Evolutionary conservation across 2,888 invertebrate genomes (phyloP).

Genomic region (Hyles lineata): DNA sequence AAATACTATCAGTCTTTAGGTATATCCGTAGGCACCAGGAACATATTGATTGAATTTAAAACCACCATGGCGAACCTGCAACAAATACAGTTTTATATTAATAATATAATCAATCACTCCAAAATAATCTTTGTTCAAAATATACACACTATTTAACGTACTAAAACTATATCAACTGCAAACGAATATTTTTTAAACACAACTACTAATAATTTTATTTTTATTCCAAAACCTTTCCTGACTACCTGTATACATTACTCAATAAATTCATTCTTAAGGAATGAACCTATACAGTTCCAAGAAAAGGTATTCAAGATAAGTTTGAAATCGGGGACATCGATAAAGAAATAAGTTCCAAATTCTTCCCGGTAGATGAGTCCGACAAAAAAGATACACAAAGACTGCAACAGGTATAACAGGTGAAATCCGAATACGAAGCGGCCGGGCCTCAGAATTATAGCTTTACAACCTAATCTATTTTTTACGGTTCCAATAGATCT

Average conservation of each 20-base stretch:
- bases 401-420: neutral
- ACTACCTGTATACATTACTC: neutral
- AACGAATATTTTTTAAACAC: neutral
- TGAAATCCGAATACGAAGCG: neutral
- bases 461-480: neutral
- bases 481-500: neutral
- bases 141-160: no score
- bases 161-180: no score
- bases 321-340: neutral
- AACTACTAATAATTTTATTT: neutral
- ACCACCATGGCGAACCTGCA: constrained; percentile 57
- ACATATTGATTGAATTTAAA: constrained; percentile 55
- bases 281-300: neutral
- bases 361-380: neutral
- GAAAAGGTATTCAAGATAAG: neutral
- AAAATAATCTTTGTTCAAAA: neutral
- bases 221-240: neutral
- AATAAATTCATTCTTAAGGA: neutral
- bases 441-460: neutral
- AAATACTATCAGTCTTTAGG: constrained; percentile 79
- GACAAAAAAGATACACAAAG: neutral
- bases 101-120: neutral
- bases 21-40: constrained; percentile 59
- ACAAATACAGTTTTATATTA: constrained; percentile 41
- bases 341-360: neutral